Evolutionary conservation across 1,140 invertebrate genomes (phyloP).

Genomic region (Epicauta chinensis): DNA sequence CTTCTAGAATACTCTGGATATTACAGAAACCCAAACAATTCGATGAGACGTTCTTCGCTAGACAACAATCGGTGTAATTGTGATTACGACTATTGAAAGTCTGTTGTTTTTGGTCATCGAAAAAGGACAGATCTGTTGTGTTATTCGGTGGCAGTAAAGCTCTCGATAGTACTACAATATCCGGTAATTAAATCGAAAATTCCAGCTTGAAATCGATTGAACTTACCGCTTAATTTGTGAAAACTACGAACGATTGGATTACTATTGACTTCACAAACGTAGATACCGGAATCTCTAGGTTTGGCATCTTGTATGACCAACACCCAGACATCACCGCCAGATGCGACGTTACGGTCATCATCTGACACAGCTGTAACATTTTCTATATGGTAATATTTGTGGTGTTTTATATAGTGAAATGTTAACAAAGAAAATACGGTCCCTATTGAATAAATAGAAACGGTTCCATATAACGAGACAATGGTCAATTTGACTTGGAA

Average conservation of each 20-base stretch:
- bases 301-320: constrained; percentile 65
- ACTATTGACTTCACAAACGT: constrained; percentile 78
- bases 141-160: constrained; percentile 47
- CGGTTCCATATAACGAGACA: neutral
- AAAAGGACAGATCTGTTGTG: constrained; percentile 42
- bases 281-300: constrained; percentile 65
- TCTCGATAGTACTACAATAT: constrained; percentile 50
- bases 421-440: no score
- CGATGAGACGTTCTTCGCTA: constrained; percentile 56
- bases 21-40: constrained; percentile 73
- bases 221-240: constrained; percentile 66
- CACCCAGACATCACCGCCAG: constrained; percentile 76
- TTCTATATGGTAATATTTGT: no score
- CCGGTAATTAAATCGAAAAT: neutral
- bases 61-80: constrained; percentile 73
- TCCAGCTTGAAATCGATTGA: no score
- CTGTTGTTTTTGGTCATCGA: constrained; percentile 44
- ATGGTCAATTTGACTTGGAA: constrained; percentile 13
- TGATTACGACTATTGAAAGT: constrained; percentile 47
- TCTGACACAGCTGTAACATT: constrained; percentile 22
- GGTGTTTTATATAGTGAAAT: constrained; percentile 1
- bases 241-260: constrained; percentile 67
- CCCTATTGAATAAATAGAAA: no score
- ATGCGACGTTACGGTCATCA: constrained; percentile 44
- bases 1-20: constrained; percentile 73